Evolutionary conservation across 2,888 invertebrate genomes (phyloP).

Genomic region (Platycnemis pennipes): DNA sequence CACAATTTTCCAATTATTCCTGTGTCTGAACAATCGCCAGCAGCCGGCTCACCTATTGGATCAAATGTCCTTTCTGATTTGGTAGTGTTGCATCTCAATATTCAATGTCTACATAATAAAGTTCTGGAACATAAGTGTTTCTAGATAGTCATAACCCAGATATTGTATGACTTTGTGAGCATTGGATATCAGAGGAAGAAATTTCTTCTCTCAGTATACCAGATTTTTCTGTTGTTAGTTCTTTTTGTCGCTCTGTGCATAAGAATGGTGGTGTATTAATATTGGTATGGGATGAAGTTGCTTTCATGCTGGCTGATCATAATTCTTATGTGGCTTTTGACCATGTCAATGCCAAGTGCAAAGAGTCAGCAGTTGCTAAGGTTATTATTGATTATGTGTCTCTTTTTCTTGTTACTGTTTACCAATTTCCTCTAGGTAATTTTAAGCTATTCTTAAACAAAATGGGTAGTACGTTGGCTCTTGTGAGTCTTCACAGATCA

Average conservation of each 20-base stretch:
- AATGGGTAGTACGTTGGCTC: slow-evolving; percentile 24
- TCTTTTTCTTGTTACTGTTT: slow-evolving; percentile 30
- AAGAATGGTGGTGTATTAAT: no score
- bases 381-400: slow-evolving; percentile 24
- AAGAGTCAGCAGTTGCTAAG: neutral
- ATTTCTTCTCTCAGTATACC: no score
- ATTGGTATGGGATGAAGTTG: no score
- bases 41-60: neutral
- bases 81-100: slow-evolving; percentile 1
- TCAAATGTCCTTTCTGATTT: neutral
- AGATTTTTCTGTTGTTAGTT: no score
- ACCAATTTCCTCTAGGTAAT: neutral
- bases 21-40: no score
- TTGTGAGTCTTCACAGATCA: slow-evolving; percentile 18
- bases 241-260: no score
- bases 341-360: neutral
- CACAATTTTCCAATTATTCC: no score
- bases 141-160: neutral
- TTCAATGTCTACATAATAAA: neutral
- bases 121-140: neutral
- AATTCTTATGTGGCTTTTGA: neutral
- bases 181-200: no score
- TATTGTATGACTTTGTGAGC: no score
- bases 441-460: slow-evolving; percentile 8
- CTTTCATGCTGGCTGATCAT: neutral